Base-by-base conservation (phyloP, 2,113 vertebrate species). In the Otus sunia region DNA sequence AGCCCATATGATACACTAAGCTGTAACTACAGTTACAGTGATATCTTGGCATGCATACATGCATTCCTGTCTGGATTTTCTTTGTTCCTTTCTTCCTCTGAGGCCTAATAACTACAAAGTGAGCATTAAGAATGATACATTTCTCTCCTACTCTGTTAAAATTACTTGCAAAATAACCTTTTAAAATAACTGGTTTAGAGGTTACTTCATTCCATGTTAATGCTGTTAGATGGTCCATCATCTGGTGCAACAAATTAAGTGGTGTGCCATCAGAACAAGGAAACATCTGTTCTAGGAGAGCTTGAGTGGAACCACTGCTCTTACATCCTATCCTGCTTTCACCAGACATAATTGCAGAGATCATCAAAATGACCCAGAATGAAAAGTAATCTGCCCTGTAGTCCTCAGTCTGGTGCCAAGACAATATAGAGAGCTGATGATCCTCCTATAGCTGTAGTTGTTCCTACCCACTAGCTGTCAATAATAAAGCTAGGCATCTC, bases 251-350 rank as follows among this genome's bases (percentile, higher is more conserved):
- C 5, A n/a, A 21, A 49, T 29, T 25, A 60, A 77, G n/a, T 22
- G 8, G 4, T 27, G 8, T 56, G 23, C 29, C 1, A 2, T 5
- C 6, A 49, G 60, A 45, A 82, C n/a, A 26, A 27, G 47, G 20
- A 69, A 90, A 87, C 0, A 0, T 5, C 11, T 66, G 5, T 53
- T 62, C 36, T 27, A 29, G 27, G 34, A 66, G 18, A 66, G 13
- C 10, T 74, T 88, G 7, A 19, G 41, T 39, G 12, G 23, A 92
- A 32, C n/a, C 15, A 53, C 6, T 45, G 6, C 10, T 67, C 39
- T 78, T 55, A 49, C 4, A 27, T 5, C 32, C 7, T 19, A 2
- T 26, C 11, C 14, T 82, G 11, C 43, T 88, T 75, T 75, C 26
- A 78, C 5, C 22, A 67, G 10, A 9, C 21, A 10, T 39, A 53